Evolutionary conservation across 2,113 vertebrate species (phyloP), one percentile per base, ranked within the genome.

Genomic region (Corydoras maculifer): DNA sequence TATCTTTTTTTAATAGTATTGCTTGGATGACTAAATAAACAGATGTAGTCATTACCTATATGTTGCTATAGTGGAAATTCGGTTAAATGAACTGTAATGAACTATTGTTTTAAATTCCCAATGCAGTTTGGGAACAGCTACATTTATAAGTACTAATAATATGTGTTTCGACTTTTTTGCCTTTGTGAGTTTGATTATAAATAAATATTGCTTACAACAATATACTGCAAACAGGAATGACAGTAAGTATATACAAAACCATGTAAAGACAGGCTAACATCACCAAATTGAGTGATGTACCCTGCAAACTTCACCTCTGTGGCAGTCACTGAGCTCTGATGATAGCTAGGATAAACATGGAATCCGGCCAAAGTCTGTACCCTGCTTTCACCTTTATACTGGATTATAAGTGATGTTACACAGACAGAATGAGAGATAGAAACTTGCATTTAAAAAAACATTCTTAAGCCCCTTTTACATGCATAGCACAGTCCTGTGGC

Each of bases 271-370:
- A 70, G 58, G 12, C 14, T 67, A 30, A 49, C 35, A 65, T 58
- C 29, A 9, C 14, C 43, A 59, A 31, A 9, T 31, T 6, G 14
- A 59, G 48, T 25, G 57, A 49, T 62, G 64, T 65, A 31, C 64
- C 55, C 29, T 31, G 57, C 31, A 57, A 61, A 43, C 61, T 75
- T 25, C 57, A 70, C 58, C 72, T 64, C 48, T 59, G 64, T 57
- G 60, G 43, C 31, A 64, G n/a, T 18, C 57, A 30, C 31, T n/a
- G 43, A 15, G 67, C 63, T 63, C 58, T 35, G 58, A 11, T 74
- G 67, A 58, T n/a, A 43, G 13, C 65, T 70, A 43, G 35, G 25
- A 74, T 74, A 78, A 74, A 74, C 68, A 74, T 29, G n/a, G 64
- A 13, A 13, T 63, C 58, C 50, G 5, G 62, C 68, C 76, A 78